phyloP scores from a whole-genome alignment of 2,797 vertebrate species.

The Glossophaga mutica region DNA sequence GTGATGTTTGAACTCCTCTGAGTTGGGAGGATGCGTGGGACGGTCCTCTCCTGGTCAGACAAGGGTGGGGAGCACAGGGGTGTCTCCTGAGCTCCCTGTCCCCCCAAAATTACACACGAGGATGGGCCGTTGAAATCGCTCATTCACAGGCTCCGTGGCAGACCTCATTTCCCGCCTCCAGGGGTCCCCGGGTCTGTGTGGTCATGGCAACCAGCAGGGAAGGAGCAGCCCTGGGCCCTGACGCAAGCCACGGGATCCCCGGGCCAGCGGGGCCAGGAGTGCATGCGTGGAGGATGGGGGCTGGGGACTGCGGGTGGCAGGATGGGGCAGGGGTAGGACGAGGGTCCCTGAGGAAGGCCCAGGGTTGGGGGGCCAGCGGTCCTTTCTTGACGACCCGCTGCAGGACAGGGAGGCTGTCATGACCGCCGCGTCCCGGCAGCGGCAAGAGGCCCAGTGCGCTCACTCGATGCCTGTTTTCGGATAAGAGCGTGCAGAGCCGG shows the following conservation, averaged over 20 bases:
- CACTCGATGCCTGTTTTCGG: rapidly evolving
- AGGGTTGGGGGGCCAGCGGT: rapidly evolving
- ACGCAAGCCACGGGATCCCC: background rate
- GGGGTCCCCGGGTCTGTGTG: rapidly evolving
- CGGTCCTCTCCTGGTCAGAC: rapidly evolving
- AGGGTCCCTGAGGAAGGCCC: rapidly evolving
- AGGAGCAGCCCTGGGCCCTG: background rate
- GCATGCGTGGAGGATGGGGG: too few species aligned
- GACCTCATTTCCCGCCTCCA: rapidly evolving
- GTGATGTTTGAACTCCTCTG: rapidly evolving
- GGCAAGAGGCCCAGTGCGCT: rapidly evolving
- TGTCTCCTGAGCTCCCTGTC: rapidly evolving
- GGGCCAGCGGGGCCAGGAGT: rapidly evolving
- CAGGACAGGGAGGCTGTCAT: background rate
- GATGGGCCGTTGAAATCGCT: rapidly evolving
- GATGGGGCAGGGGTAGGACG: rapidly evolving
- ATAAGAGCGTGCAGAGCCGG: background rate
- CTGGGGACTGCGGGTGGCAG: background rate
- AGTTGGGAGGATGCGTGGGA: background rate
- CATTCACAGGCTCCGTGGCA: rapidly evolving
- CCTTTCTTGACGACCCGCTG: background rate
- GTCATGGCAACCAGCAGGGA: background rate
- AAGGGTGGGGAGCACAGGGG: rapidly evolving
- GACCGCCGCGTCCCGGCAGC: background rate
- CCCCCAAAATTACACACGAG: rapidly evolving